Base-by-base conservation (phyloP, 2,797 vertebrate species). In the Ptychadena robeensis region DNA sequence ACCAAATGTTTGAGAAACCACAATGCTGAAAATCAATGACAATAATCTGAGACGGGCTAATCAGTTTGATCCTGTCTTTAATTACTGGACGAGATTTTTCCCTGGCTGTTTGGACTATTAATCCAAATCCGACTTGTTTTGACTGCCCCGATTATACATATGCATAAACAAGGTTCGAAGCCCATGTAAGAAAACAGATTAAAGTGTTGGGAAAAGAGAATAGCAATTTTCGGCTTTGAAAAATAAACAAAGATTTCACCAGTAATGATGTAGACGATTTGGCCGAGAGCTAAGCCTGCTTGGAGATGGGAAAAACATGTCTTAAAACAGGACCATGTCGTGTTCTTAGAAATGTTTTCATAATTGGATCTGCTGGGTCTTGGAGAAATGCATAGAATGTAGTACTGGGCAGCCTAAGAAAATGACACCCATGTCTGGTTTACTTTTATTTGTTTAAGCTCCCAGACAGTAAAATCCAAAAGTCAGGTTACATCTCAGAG, bases 131-230 rank as follows among this genome's bases (percentile, higher is more conserved):
- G 77, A 74, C 27, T 80, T 74, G 74, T 85, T 88, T 86, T 86
- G 72, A 87, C 59, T 74, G 68, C 86, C 74, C 83, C 77, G 28
- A 72, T 68, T 80, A 61, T 82, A 82, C 70, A 80, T 88, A 81
- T 80, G 91, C 87, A 85, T 87, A 91, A 90, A 89, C 85, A 86
- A 88, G 66, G 86, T 79, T 87, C 90, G 83, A 89, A 90, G 85
- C 86, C 79, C 40, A 89, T 87, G 85, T 88, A 79, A 86, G 73
- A 59, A 80, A 79, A 66, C 32, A 72, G 80, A 86, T 87, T 83
- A 87, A 76, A 84, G 64, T 86, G 78, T 25, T 73, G 77, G 85
- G 68, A 74, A 79, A 48, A 63, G 65, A 86, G 75, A 66, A 80
- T n/a, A 80, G 77, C 61, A 44, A 64, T 86, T 86, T 81, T 76